Percentiles rank a stretch among this genome's conserved stretches.
Conservation (phyloP, 2,797 vertebrate genomes). For the Pseudotriccus pelzelni region DNA sequence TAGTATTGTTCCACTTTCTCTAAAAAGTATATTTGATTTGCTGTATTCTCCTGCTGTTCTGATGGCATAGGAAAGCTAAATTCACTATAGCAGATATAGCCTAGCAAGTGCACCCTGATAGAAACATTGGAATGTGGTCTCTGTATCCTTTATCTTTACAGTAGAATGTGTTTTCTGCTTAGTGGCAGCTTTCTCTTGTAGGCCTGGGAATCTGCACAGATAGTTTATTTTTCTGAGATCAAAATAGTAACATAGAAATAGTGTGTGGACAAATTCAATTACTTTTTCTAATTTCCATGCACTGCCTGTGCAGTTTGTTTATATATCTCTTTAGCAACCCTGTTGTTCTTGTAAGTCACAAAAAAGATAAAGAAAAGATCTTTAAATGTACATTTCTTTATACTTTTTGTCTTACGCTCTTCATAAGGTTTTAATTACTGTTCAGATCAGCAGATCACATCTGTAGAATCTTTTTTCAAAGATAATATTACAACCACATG, state of each 20-base stretch:
- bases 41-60: not conserved
- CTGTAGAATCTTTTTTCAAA: not conserved
- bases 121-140: not conserved
- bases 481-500: not conserved
- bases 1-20: not conserved
- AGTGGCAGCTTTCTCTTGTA: not conserved
- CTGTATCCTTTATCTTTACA: not conserved
- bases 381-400: not conserved
- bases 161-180: not conserved
- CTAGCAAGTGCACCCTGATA: not conserved
- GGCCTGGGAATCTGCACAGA: not conserved
- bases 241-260: not conserved
- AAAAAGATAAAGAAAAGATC: not conserved
- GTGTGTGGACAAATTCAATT: not conserved
- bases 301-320: not conserved
- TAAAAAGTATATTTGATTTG: not conserved
- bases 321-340: not conserved
- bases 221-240: not conserved
- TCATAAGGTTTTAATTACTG: not conserved
- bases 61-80: not conserved
- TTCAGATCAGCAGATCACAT: not conserved
- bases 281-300: not conserved
- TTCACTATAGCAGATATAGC: not conserved
- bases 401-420: not conserved
- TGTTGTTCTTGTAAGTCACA: not conserved